Conservation (phyloP, 2,797 vertebrate genomes). For the Tokudaia tokunoshimensis region DNA sequence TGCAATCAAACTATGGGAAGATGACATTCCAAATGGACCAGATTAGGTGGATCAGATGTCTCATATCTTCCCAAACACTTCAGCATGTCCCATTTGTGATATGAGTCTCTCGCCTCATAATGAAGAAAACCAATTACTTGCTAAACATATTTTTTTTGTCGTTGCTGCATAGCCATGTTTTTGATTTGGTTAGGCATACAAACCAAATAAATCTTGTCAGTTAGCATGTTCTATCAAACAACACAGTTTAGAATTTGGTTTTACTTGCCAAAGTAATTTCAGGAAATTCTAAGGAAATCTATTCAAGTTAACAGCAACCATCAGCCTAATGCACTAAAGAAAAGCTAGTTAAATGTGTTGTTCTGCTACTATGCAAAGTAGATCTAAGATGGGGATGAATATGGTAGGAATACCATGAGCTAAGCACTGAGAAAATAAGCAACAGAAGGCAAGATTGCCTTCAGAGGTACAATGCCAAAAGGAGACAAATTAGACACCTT, state of each 20-base stretch:
- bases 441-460: not conserved
- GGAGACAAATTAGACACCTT: not conserved
- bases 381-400: not conserved
- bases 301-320: not conserved
- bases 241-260: not conserved
- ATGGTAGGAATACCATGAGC: not conserved
- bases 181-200: not conserved
- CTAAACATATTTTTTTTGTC: not conserved
- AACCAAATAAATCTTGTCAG: not conserved
- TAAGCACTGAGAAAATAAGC: not conserved
- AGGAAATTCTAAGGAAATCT: not conserved
- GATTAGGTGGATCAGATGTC: fast-evolving
- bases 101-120: fast-evolving
- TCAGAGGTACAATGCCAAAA: not conserved
- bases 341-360: not conserved
- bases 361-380: not conserved
- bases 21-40: not conserved
- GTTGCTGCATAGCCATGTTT: not conserved
- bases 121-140: not conserved
- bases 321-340: not conserved
- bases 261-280: not conserved
- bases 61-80: no score
- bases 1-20: not conserved
- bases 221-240: not conserved
- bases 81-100: not conserved